A percentile compares a stretch with the other conserved stretches of the same genome.
Conservation (phyloP, 2,113 vertebrate species). For the Bubo scandiacus region DNA sequence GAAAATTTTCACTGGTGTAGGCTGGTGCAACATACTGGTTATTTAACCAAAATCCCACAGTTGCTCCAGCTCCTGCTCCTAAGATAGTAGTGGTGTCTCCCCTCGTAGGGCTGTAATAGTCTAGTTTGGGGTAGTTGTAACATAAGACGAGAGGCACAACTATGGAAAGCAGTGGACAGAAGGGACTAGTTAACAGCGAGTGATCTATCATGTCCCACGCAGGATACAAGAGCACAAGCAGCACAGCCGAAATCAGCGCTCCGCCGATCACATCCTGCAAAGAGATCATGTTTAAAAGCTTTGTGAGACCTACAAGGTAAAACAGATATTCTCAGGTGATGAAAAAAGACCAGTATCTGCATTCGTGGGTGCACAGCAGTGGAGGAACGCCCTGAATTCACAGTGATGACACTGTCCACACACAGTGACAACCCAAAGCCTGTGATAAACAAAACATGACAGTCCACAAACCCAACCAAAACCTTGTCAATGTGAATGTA, state of each 20-base stretch:
- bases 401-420: rapidly evolving
- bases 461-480: rapidly evolving
- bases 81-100: constrained; percentile 92
- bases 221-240: constrained; percentile 81
- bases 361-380: rapidly evolving
- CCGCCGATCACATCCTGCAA: constrained; percentile 91
- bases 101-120: constrained; percentile 89
- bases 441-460: neutral
- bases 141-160: constrained; percentile 81
- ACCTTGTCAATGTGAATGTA: too few relatives aligned
- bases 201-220: constrained; percentile 84
- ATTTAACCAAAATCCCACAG: constrained; percentile 89
- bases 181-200: constrained; percentile 79
- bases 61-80: constrained; percentile 80
- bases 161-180: constrained; percentile 80
- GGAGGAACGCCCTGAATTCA: neutral
- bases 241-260: constrained; percentile 72
- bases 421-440: neutral
- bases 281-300: neutral
- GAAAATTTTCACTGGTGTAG: neutral
- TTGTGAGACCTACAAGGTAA: neutral
- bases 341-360: neutral
- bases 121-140: constrained; percentile 88
- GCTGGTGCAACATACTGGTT: constrained; percentile 59
- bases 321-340: neutral